Percentiles rank a stretch among this genome's conserved stretches.
phyloP scores from a whole-genome alignment of 2,113 vertebrate genomes.

The Catagonus wagneri region DNA sequence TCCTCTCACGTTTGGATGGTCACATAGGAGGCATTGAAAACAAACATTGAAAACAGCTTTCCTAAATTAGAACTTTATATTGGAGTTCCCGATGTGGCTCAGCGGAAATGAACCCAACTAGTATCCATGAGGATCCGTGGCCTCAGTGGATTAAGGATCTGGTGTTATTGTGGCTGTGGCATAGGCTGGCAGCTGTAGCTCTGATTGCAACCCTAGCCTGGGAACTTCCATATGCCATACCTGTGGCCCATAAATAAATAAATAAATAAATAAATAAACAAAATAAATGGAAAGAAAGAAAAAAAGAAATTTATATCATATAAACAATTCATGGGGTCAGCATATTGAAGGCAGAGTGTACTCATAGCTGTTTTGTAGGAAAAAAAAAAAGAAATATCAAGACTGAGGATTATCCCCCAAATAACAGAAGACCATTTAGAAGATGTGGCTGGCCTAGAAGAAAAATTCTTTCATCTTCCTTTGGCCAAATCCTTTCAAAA shows the following conservation, averaged over 20 bases:
- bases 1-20: background rate
- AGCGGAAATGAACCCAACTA: too few relatives aligned
- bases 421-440: background rate
- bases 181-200: too few relatives aligned
- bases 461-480: conserved; percentile 6
- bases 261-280: too few relatives aligned
- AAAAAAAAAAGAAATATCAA: background rate
- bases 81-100: too few relatives aligned
- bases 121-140: too few relatives aligned
- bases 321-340: background rate
- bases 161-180: too few relatives aligned
- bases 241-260: too few relatives aligned
- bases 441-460: background rate
- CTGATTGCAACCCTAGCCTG: too few relatives aligned
- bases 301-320: background rate
- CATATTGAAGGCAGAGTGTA: background rate
- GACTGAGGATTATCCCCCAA: background rate
- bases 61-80: background rate
- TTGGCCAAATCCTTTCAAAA: background rate
- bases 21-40: background rate
- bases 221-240: too few relatives aligned
- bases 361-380: background rate
- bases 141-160: too few relatives aligned
- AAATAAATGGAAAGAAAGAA: too few relatives aligned
- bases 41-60: too few relatives aligned